Conservation (phyloP, 2,797 vertebrate genomes). For the Cryptoprocta ferox region DNA sequence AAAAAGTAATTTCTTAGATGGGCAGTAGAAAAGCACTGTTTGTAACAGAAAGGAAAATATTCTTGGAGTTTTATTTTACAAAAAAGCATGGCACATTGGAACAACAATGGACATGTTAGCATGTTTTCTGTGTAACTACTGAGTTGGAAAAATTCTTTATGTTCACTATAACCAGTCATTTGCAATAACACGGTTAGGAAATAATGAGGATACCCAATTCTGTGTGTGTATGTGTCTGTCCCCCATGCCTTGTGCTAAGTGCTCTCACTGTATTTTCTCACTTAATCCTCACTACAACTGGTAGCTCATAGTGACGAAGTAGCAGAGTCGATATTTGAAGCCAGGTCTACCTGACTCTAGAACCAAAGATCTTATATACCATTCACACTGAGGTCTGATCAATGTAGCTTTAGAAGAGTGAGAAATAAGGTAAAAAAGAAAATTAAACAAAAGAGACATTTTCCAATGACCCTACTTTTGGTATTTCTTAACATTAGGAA, state of each 20-base stretch:
- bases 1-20: neutral
- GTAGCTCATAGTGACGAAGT: neutral
- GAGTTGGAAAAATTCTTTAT: neutral
- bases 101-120: neutral
- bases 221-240: neutral
- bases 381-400: neutral
- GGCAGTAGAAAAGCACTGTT: neutral
- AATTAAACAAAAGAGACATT: neutral
- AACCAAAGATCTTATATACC: neutral
- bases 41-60: neutral
- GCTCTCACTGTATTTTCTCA: neutral
- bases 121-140: neutral
- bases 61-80: neutral
- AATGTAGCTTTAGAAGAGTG: neutral
- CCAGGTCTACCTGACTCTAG: neutral
- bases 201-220: neutral
- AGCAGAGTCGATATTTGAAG: neutral
- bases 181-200: neutral
- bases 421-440: neutral
- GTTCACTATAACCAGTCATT: neutral
- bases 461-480: neutral
- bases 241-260: neutral
- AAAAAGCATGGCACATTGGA: neutral
- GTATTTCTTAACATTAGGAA: constrained; percentile 25
- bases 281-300: neutral